A percentile compares a stretch with the other conserved stretches of the same genome.
Evolutionary conservation across 2,113 vertebrate genomes (phyloP).

Genomic region (Albula glossodonta): DNA sequence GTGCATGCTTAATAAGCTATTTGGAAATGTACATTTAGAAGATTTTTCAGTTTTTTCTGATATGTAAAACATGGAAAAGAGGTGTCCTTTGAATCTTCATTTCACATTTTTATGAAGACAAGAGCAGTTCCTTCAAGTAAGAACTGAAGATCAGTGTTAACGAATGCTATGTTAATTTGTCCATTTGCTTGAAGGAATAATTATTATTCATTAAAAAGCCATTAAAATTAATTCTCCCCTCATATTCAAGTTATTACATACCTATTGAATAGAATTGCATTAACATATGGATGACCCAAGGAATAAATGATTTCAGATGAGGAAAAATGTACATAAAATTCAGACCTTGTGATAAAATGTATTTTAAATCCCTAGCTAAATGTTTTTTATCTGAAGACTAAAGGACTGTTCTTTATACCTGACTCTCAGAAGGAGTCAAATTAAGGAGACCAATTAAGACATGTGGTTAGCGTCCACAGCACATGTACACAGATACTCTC

Average conservation of each 20-base stretch:
- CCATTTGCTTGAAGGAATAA: conserved; percentile 1
- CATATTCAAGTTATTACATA: not conserved
- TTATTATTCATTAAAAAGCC: conserved; percentile 5
- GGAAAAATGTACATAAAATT: not conserved
- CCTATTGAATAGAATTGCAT: not conserved
- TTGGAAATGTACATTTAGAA: not conserved
- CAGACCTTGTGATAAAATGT: too few species aligned
- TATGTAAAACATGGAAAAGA: not conserved
- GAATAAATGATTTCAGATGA: not conserved
- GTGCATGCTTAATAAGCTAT: not conserved
- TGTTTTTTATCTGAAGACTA: too few species aligned
- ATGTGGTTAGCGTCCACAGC: not conserved
- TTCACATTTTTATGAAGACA: not conserved
- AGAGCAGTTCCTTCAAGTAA: not conserved
- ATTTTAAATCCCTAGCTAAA: too few species aligned
- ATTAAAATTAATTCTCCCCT: not conserved
- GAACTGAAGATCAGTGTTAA: not conserved
- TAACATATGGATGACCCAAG: conserved; percentile 2
- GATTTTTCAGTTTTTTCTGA: not conserved
- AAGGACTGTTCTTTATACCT: not conserved
- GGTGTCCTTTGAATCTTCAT: not conserved
- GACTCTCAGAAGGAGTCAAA: not conserved
- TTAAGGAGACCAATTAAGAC: not conserved
- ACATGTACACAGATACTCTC: not conserved
- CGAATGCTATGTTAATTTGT: not conserved